phyloP scores from a whole-genome alignment of 2,888 invertebrate species.

The Perithous albicinctus region DNA sequence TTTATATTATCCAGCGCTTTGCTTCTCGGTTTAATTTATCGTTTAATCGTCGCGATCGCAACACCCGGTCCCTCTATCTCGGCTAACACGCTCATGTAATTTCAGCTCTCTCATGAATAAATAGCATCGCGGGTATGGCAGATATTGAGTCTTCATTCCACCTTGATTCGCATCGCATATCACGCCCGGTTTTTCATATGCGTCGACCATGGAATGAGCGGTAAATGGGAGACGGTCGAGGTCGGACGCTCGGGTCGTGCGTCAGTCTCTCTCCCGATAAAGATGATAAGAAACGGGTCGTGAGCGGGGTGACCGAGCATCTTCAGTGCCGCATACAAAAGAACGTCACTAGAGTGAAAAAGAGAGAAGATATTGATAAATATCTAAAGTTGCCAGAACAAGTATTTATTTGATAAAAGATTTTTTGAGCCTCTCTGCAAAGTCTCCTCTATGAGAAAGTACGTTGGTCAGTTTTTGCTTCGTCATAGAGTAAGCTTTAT shows the following conservation, averaged over 20 bases:
- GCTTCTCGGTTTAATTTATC: conserved; percentile 43
- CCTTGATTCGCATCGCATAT: not conserved
- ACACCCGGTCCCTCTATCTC: not conserved
- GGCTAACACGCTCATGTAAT: conserved; percentile 2
- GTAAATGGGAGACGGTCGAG: conserved; percentile 53
- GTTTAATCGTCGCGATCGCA: conserved; percentile 7
- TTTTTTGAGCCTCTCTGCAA: too few species aligned
- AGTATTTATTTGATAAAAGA: not conserved
- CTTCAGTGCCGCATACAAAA: conserved; percentile 10
- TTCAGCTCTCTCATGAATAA: not conserved
- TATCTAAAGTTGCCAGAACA: not conserved
- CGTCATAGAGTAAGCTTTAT: too few species aligned
- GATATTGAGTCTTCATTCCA: not conserved
- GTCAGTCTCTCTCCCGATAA: conserved; percentile 57
- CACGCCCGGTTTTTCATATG: not conserved
- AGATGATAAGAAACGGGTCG: conserved; percentile 57
- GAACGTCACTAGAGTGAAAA: not conserved
- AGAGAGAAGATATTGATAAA: not conserved
- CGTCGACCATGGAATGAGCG: not conserved
- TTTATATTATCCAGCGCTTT: conserved; percentile 23
- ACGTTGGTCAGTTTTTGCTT: too few species aligned
- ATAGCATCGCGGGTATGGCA: not conserved
- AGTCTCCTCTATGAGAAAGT: too few species aligned
- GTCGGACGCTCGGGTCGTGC: conserved; percentile 55
- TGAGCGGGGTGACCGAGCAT: not conserved